These are phyloP conservation scores for Indicator indicator DNA, from an alignment of 2,113 vertebrate species.

Conservation along the genomic window DNA sequence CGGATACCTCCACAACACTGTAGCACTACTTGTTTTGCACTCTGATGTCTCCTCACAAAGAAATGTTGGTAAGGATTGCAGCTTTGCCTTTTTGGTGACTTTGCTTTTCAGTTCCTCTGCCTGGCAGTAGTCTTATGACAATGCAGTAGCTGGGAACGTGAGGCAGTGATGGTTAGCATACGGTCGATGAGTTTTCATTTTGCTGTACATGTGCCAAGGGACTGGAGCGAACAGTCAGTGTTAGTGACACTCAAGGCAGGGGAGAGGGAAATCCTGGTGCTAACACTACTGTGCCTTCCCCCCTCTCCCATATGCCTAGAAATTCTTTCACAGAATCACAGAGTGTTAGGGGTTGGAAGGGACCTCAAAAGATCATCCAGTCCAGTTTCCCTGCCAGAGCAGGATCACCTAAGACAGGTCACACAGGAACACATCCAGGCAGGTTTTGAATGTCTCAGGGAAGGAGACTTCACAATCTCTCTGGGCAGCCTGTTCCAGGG, in stretches of 20 bases:
- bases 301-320: neutral
- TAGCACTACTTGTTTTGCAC: conserved; percentile 91
- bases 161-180: neutral
- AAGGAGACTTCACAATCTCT: too few species aligned
- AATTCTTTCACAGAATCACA: neutral
- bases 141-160: neutral
- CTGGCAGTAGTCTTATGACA: neutral
- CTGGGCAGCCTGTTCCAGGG: too few species aligned
- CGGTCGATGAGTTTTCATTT: neutral
- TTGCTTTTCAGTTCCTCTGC: neutral
- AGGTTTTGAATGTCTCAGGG: too few species aligned
- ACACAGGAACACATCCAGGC: too few species aligned
- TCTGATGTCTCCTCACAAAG: conserved; percentile 87
- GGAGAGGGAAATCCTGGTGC: neutral
- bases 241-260: neutral
- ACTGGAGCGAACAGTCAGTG: neutral
- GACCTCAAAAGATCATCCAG: too few species aligned
- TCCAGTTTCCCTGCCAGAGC: too few species aligned
- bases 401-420: too few species aligned
- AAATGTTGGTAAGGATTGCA: conserved; percentile 83
- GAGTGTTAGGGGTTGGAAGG: too few species aligned
- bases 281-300: neutral
- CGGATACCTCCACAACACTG: conserved; percentile 93
- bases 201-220: neutral
- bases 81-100: neutral